Conservation (phyloP, 2,797 vertebrate species). For the Phataginus tricuspis region DNA sequence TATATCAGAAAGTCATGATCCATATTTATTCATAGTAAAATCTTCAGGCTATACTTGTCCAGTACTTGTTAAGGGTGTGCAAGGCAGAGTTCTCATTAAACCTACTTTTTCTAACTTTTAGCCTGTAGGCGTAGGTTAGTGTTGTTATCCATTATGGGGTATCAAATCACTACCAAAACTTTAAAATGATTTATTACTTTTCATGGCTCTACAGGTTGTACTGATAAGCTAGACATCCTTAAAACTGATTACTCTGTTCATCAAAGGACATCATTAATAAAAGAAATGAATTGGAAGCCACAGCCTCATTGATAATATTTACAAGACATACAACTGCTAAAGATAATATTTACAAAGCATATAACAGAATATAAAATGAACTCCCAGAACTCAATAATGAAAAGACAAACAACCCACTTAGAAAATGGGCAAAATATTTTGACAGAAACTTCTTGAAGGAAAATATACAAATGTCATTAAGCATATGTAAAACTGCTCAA, state of each 20-base stretch:
- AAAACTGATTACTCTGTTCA: constrained; percentile 1
- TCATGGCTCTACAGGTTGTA: not conserved
- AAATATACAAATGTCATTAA: not conserved
- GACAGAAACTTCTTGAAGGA: not conserved
- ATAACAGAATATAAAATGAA: not conserved
- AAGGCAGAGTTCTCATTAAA: not conserved
- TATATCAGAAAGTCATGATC: not conserved
- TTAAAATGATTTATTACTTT: not conserved
- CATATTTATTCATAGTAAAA: not conserved
- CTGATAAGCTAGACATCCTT: not conserved
- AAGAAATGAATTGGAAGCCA: not conserved
- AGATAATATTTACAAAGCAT: not conserved
- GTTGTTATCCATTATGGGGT: not conserved
- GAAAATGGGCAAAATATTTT: not conserved
- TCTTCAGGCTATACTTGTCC: not conserved
- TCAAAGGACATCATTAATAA: not conserved
- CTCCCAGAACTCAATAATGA: not conserved
- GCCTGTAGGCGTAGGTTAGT: not conserved
- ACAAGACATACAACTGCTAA: not conserved
- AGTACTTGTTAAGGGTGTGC: not conserved
- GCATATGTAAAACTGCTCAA: not conserved
- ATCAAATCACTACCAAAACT: not conserved
- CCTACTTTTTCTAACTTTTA: not conserved
- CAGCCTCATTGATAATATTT: not conserved
- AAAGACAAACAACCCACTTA: not conserved